A percentile compares a stretch with the other conserved stretches of the same genome.
phyloP scores from a whole-genome alignment of 2,113 vertebrate species.

The Lynx canadensis region DNA sequence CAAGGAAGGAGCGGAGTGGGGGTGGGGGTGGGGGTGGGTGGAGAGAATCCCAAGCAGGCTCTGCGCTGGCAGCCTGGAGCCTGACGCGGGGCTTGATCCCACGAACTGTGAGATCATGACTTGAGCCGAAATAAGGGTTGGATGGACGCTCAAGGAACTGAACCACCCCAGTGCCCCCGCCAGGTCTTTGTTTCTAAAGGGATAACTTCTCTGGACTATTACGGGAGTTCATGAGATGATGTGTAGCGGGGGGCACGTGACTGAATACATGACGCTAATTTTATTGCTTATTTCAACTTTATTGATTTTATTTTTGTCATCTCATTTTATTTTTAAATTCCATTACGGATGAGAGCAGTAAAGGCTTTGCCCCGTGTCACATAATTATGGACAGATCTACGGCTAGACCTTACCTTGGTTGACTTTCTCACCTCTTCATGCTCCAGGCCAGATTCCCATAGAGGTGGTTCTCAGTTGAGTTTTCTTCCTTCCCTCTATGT shows the following conservation, averaged over 20 bases:
- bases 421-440: accelerated
- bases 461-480: neutral
- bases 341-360: neutral
- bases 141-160: too few relatives aligned
- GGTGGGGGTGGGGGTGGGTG: too few relatives aligned
- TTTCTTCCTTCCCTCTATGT: neutral
- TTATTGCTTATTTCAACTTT: neutral
- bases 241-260: neutral
- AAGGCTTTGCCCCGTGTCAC: neutral
- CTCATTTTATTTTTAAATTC: neutral
- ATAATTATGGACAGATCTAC: neutral
- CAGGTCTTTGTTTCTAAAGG: neutral
- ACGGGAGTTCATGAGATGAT: neutral
- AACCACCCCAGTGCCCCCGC: neutral
- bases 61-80: too few relatives aligned
- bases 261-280: neutral
- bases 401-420: neutral
- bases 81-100: too few relatives aligned
- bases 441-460: neutral
- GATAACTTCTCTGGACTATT: neutral
- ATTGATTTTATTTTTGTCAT: neutral
- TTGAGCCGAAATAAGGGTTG: too few relatives aligned
- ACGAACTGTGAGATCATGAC: too few relatives aligned
- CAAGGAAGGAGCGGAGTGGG: too few relatives aligned
- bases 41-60: too few relatives aligned